A percentile compares a stretch with the other conserved stretches of the same genome.
Conservation (phyloP, 2,888 invertebrate genomes). For the Andrena marginata region DNA sequence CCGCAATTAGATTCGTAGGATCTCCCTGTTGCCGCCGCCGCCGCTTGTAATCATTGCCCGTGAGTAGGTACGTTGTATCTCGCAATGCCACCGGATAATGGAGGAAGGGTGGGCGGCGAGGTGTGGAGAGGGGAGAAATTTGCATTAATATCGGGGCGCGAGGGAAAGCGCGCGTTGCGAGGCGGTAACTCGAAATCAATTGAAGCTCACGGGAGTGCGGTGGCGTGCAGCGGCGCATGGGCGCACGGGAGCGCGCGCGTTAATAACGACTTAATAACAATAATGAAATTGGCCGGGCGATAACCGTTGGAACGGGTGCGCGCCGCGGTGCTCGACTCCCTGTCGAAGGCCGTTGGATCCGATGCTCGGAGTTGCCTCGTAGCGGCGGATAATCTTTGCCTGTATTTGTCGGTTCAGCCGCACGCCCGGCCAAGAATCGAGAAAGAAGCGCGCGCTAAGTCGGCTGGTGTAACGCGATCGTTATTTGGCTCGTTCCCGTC, state of each 20-base stretch:
- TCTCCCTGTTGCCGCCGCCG: slow-evolving; percentile 32
- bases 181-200: slow-evolving; percentile 53
- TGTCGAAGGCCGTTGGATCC: slow-evolving; percentile 5
- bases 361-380: background rate
- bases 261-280: slow-evolving; percentile 17
- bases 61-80: slow-evolving; percentile 30
- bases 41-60: slow-evolving; percentile 53
- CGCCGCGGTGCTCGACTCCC: slow-evolving; percentile 4
- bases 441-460: slow-evolving; percentile 40
- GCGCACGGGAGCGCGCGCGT: slow-evolving; percentile 3
- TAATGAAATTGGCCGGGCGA: slow-evolving; percentile 8
- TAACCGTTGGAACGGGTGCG: slow-evolving; percentile 9
- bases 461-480: slow-evolving; percentile 64
- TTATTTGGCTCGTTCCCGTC: slow-evolving; percentile 57
- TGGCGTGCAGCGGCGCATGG: slow-evolving; percentile 12
- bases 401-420: slow-evolving; percentile 1
- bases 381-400: background rate
- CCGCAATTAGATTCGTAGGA: slow-evolving; percentile 68
- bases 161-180: slow-evolving; percentile 25
- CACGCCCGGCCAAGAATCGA: background rate
- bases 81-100: slow-evolving; percentile 29
- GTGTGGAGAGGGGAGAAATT: slow-evolving; percentile 7
- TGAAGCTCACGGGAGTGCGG: slow-evolving; percentile 1
- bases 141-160: slow-evolving; percentile 27
- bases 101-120: slow-evolving; percentile 7